Conservation (phyloP, 2,113 vertebrate genomes). For the Chloroceryle aenea region DNA sequence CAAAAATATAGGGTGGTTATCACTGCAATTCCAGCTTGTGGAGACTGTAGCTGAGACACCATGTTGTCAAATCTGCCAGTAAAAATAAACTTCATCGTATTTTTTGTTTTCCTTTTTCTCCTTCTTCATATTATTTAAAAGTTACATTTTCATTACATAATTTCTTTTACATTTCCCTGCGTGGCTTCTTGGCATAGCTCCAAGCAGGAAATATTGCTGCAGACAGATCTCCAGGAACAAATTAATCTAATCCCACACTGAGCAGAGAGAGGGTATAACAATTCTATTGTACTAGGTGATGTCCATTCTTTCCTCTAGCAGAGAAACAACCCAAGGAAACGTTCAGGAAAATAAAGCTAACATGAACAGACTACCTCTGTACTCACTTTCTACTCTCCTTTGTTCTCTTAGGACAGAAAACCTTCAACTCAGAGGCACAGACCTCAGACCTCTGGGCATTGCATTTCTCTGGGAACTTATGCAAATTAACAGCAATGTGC, state of each 20-base stretch:
- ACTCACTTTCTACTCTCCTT: neutral
- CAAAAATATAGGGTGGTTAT: neutral
- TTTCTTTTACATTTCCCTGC: constrained; percentile 5
- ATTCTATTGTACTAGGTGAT: neutral
- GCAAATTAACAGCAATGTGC: neutral
- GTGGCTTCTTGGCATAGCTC: neutral
- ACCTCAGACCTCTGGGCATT: neutral
- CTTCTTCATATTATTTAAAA: neutral
- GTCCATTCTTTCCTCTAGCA: neutral
- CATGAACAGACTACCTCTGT: neutral
- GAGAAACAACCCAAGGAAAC: neutral
- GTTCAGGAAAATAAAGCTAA: constrained; percentile 4
- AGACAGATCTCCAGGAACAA: neutral
- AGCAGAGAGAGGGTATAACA: neutral
- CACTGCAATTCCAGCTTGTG: neutral
- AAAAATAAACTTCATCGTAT: neutral
- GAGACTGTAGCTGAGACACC: neutral
- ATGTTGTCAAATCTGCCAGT: neutral
- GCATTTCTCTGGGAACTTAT: neutral
- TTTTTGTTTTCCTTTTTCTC: neutral
- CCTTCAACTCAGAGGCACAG: neutral
- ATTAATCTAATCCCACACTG: neutral
- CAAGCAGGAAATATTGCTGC: neutral
- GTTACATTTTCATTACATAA: neutral
- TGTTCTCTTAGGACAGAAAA: neutral